Conservation (phyloP, 2,113 vertebrate species). For the Pyxicephalus adspersus region DNA sequence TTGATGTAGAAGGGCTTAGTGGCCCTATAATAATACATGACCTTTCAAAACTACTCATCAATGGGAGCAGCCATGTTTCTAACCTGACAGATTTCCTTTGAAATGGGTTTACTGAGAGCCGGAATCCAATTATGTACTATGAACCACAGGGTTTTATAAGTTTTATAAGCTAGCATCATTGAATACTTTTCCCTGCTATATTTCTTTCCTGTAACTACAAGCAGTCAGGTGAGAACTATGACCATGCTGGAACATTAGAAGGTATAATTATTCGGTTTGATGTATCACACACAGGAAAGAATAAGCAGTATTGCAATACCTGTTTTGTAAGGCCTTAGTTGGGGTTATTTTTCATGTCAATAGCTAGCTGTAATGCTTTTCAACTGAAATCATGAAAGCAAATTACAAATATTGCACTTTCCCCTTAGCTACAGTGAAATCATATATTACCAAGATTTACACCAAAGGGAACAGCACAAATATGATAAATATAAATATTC, state of each 20-base stretch:
- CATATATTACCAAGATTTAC: too few relatives aligned
- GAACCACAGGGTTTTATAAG: too few relatives aligned
- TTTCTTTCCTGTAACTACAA: not conserved
- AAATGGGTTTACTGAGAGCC: too few relatives aligned
- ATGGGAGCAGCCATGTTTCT: too few relatives aligned
- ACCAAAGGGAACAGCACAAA: too few relatives aligned
- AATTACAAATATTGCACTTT: not conserved
- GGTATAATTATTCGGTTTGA: not conserved
- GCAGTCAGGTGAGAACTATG: not conserved
- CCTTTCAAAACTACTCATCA: too few relatives aligned
- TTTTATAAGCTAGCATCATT: too few relatives aligned
- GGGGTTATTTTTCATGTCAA: constrained; percentile 11
- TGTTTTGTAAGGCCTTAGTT: not conserved
- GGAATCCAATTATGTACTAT: too few relatives aligned
- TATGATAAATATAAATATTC: too few relatives aligned
- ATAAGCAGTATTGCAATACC: not conserved
- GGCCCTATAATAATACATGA: too few relatives aligned
- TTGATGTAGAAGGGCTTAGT: too few relatives aligned
- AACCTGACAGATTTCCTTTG: not conserved
- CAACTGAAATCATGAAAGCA: not conserved
- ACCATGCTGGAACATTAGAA: not conserved
- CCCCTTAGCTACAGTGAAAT: too few relatives aligned
- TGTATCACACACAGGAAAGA: not conserved
- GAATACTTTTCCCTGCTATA: not conserved
- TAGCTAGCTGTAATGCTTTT: not conserved